Evolutionary conservation across 2,113 vertebrate species (phyloP), one percentile per base, ranked within the genome.

Genomic region (Rhagologus leucostigma): DNA sequence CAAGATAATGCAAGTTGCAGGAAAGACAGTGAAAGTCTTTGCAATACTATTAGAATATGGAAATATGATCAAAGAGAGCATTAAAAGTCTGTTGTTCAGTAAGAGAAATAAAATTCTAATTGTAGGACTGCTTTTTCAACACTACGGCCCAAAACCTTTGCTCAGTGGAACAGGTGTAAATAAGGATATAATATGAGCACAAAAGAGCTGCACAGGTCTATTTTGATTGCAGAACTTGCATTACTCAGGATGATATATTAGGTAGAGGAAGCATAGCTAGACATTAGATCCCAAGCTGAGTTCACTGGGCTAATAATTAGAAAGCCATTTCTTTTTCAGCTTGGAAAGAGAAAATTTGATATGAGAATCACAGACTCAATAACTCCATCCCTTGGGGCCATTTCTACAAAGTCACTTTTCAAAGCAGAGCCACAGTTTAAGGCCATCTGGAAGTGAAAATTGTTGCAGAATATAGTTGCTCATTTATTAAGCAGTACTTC

Each of bases 391-490:
- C 92, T 84, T 49, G 65, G 17, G 88, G 80, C 69, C 26, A 82
- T 91, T 95, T 86, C 68, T 92, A 78, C 60, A 92, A 93, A 95
- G 93, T 78, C 88, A 95, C 49, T 90, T 90, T 92, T 94, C 76
- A 89, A 88, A 93, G 85, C 71, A 92, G 44, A 95, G 84, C 41
- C 49, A 84, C 60, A 89, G 47, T n/a, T 21, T 53, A 89, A 92
- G 85, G 89, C 88, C 93, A 94, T 92, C 93, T 96, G 94, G 91
- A 95, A 96, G 86, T 9, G 11, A 29, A 93, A 77, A 57, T 90
- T 89, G 33, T 75, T 90, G 44, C 69, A 75, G 88, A 87, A 84
- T 41, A 47, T 16, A 46, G 56, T 81, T 68, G n/a, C 47, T 94
- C 59, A 24, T 71, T 84, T 86, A 86, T 16, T 64, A 94, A 87